Percentiles rank a stretch among this genome's conserved stretches.
phyloP scores from a whole-genome alignment of 1,140 invertebrate genomes.

The Diorhabda elongata region DNA sequence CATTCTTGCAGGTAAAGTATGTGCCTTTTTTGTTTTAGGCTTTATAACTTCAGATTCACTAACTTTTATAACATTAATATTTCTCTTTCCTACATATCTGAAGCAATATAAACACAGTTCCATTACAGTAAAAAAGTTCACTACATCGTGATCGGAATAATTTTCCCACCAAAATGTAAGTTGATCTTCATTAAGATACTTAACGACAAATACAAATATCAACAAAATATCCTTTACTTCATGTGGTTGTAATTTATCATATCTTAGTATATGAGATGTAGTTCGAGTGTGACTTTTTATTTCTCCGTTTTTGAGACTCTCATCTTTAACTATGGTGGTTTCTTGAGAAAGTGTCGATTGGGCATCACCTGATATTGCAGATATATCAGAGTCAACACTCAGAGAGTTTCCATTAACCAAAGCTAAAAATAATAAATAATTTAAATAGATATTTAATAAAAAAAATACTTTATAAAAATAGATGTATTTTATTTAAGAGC shows the following conservation, averaged over 20 bases:
- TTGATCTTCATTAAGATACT: slow-evolving; percentile 82
- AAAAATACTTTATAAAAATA: too few relatives aligned
- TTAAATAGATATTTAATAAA: not conserved
- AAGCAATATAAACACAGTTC: slow-evolving; percentile 84
- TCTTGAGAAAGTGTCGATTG: slow-evolving; percentile 59
- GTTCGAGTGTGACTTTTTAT: slow-evolving; percentile 49
- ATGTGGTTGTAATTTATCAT: slow-evolving; percentile 68
- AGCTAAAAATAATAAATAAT: slow-evolving; percentile 35
- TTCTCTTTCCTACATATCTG: slow-evolving; percentile 79
- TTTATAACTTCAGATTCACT: slow-evolving; percentile 51
- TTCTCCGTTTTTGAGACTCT: slow-evolving; percentile 39
- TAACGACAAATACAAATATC: slow-evolving; percentile 87
- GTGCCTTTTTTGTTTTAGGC: slow-evolving; percentile 57
- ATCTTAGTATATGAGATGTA: slow-evolving; percentile 53
- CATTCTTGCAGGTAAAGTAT: slow-evolving; percentile 76
- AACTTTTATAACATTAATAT: slow-evolving; percentile 48
- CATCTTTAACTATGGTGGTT: slow-evolving; percentile 53
- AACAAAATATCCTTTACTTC: slow-evolving; percentile 87
- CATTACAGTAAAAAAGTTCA: slow-evolving; percentile 75
- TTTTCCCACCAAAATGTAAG: slow-evolving; percentile 89
- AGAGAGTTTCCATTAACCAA: slow-evolving; percentile 53
- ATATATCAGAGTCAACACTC: slow-evolving; percentile 62
- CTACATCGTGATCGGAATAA: slow-evolving; percentile 67
- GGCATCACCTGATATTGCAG: slow-evolving; percentile 55
- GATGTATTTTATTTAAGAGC: too few relatives aligned